Conservation (phyloP, 2,888 invertebrate species). For the Cephus rjabovi region DNA sequence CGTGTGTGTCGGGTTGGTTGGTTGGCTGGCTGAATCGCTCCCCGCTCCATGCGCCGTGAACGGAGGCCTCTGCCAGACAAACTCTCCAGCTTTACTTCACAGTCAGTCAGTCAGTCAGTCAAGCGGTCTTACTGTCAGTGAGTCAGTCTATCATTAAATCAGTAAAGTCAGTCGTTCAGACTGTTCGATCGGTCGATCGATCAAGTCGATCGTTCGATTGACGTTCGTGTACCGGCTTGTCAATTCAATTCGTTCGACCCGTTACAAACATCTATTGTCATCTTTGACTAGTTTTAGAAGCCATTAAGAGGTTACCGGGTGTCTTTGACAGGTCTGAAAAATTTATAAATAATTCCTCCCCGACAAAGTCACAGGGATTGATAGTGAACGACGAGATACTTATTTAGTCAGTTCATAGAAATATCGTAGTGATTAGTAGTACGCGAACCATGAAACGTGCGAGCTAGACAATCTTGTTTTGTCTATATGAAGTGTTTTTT, state of each 20-base stretch:
- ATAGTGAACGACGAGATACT: no score
- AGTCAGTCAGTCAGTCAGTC: constrained; percentile 40
- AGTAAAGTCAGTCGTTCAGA: constrained; percentile 20
- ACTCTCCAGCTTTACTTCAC: constrained; percentile 45
- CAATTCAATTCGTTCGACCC: no score
- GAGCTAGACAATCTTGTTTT: no score
- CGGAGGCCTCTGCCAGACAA: constrained; percentile 48
- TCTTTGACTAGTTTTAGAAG: no score
- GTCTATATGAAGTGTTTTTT: no score
- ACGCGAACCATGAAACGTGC: no score
- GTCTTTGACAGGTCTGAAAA: no score
- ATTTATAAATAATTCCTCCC: no score
- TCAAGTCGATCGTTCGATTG: neutral
- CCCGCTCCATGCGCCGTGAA: constrained; percentile 23
- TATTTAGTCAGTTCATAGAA: no score
- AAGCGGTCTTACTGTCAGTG: constrained; percentile 2
- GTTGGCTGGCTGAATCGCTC: constrained; percentile 1
- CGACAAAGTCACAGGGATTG: neutral
- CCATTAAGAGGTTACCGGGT: no score
- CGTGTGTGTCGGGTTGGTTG: neutral
- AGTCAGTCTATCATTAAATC: constrained; percentile 46
- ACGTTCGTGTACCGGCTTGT: neutral
- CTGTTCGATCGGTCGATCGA: neutral
- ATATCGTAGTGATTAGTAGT: no score
- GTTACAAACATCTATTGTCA: no score